These are phyloP conservation scores for Chaenocephalus aceratus DNA, from an alignment of 2,113 vertebrate genomes.

Conservation along the genomic window DNA sequence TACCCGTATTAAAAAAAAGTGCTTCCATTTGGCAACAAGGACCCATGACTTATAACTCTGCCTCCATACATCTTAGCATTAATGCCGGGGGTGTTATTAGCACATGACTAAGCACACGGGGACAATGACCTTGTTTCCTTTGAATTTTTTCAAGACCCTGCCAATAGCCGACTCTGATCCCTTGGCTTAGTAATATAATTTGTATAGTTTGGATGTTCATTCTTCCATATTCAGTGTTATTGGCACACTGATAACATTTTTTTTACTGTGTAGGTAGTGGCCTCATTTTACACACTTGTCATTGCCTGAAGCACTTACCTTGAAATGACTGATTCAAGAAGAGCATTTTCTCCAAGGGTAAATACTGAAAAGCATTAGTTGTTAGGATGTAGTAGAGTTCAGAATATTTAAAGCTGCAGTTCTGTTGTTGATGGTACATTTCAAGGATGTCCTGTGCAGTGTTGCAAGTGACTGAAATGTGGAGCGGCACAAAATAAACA, in stretches of 20 bases:
- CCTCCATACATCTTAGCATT: slow-evolving; percentile 8
- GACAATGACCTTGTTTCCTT: slow-evolving; percentile 6
- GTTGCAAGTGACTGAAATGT: slow-evolving; percentile 13
- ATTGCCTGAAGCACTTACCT: neutral
- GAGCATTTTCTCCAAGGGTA: neutral
- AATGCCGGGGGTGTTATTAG: slow-evolving; percentile 6
- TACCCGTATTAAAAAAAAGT: neutral
- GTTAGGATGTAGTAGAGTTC: neutral
- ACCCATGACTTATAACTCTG: neutral
- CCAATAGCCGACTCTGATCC: slow-evolving; percentile 29
- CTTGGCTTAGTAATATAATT: neutral
- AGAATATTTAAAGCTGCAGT: neutral
- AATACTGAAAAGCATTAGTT: neutral
- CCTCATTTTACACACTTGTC: neutral
- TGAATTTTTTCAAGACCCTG: neutral
- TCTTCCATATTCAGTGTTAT: neutral
- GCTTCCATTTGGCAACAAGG: slow-evolving; percentile 8
- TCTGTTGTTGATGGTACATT: neutral
- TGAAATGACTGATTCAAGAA: slow-evolving; percentile 1
- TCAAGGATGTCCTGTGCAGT: neutral
- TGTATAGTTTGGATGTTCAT: slow-evolving; percentile 3
- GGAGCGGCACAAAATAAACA: slow-evolving; percentile 12
- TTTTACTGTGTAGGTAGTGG: neutral
- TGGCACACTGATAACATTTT: neutral
- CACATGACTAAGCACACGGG: neutral